Evolutionary conservation across 2,113 vertebrate genomes (phyloP), one percentile per base, ranked within the genome.

Genomic region (Hydropotes inermis): DNA sequence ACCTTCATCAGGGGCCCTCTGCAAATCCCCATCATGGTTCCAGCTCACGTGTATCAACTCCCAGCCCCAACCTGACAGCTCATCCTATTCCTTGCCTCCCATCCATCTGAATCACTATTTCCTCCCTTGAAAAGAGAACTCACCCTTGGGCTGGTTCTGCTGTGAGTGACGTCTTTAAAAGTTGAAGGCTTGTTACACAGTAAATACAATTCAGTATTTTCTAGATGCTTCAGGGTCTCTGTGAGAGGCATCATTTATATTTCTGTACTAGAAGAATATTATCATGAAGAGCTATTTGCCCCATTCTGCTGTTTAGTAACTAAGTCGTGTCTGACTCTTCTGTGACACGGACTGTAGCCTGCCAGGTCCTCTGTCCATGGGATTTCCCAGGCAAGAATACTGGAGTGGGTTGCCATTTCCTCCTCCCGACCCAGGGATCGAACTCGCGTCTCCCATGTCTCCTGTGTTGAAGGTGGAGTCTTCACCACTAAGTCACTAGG

Each of bases 361-460:
- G 36, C 11, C 67, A 70, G n/a, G 67, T 23, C 19, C n/a, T 39
- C n/a, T 13, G 36, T 74, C 5, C 36, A 25, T 74, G 36, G 5
- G 36, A 39, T 74, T 25, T 39, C 36, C 67, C 36, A 74, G 67
- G 67, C 67, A 74, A 74, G n/a, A 36, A 36, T 25, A 25, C 21
- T 39, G 10, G 67, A 74, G 67, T 74, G n/a, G 10, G 67, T 25
- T 74, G 36, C 67, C 67, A 39, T 74, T 39, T 74, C 67, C n/a
- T 70, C n/a, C 19, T 70, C 2, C 67, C 19, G 1, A 36, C 67
- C 4, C 67, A 36, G n/a, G 67, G 67, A 36, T 11, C 1, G 4
- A 39, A 23, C 17, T 10, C 10, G 0, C 0, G 0, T 36, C 67
- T 16, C 19, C 33, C 15, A 19, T 19, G 33, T 67, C n/a, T 14